Conservation (phyloP, 2,113 vertebrate genomes). For the Epinephelus cyanopodus region DNA sequence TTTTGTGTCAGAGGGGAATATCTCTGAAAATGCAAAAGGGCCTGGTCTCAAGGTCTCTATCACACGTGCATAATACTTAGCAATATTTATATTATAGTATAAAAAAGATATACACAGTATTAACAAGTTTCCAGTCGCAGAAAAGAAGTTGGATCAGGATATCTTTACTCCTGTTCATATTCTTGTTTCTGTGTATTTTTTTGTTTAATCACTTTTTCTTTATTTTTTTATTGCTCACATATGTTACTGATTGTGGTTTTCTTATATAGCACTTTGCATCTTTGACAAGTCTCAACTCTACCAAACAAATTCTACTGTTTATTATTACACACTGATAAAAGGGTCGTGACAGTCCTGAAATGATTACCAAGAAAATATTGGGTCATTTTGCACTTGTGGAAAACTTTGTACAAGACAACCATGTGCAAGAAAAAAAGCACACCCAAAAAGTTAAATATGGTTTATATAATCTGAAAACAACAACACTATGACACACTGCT, state of each 20-base stretch:
- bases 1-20: background rate
- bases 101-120: background rate
- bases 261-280: background rate
- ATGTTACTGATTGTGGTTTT: background rate
- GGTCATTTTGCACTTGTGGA: conserved; percentile 28
- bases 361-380: background rate
- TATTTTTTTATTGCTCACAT: background rate
- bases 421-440: background rate
- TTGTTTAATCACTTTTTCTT: background rate
- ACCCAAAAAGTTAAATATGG: background rate
- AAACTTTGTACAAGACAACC: background rate
- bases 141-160: background rate
- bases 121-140: background rate
- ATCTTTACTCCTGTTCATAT: background rate
- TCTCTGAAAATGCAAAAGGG: background rate
- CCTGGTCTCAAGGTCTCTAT: background rate
- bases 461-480: conserved; percentile 30
- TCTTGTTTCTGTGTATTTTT: background rate
- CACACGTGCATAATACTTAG: background rate
- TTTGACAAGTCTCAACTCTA: background rate
- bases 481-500: conserved; percentile 29
- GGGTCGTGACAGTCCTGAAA: background rate
- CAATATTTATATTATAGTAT: background rate
- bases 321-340: background rate
- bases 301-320: background rate